Evolutionary conservation across 2,888 invertebrate species (phyloP).

Genomic region (Gisinianus flammeolus): DNA sequence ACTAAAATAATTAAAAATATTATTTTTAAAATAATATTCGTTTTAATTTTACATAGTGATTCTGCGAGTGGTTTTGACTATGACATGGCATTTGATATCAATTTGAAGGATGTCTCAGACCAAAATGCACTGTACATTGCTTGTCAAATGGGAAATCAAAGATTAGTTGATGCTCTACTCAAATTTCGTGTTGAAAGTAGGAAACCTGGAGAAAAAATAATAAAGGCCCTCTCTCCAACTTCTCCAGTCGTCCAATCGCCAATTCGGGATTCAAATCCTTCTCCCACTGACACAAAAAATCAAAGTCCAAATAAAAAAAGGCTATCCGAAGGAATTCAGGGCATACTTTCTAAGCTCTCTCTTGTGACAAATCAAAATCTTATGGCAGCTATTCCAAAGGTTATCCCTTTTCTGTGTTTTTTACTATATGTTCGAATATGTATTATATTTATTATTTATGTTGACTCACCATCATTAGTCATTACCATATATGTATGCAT

Average conservation of each 20-base stretch:
- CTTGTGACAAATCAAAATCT: constrained; percentile 57
- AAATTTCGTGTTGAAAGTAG: constrained; percentile 64
- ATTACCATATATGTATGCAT: too few species aligned
- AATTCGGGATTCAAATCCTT: constrained; percentile 29
- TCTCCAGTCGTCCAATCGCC: not conserved
- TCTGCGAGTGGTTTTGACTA: constrained; percentile 73
- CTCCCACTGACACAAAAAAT: constrained; percentile 21
- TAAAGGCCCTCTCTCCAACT: not conserved
- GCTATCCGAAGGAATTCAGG: constrained; percentile 73
- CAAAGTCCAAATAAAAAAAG: constrained; percentile 29
- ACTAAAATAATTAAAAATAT: not conserved
- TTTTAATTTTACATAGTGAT: constrained; percentile 25
- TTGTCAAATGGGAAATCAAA: constrained; percentile 79
- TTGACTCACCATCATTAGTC: too few species aligned
- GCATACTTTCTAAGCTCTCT: constrained; percentile 79
- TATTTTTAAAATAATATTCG: not conserved
- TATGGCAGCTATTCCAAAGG: constrained; percentile 39
- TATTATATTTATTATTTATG: too few species aligned
- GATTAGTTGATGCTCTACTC: constrained; percentile 77
- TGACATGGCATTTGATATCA: constrained; percentile 88
- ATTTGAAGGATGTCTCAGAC: constrained; percentile 85
- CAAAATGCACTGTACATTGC: constrained; percentile 91
- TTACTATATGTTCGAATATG: too few species aligned
- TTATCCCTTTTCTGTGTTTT: too few species aligned
- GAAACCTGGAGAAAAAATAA: constrained; percentile 49